Conservation (phyloP, 2,888 invertebrate genomes). For the Heliothis peltigera region DNA sequence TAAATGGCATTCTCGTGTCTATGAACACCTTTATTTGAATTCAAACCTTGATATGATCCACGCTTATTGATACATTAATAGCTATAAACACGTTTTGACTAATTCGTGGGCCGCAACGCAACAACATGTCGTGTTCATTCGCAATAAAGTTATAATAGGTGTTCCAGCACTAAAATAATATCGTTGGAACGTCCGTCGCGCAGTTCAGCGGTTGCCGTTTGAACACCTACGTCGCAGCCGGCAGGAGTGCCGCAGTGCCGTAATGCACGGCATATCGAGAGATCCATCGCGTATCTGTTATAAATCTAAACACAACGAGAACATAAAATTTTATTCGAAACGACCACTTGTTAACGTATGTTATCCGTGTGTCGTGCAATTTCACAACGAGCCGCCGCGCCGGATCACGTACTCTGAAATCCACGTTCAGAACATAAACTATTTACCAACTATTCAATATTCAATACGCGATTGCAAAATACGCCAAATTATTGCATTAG, state of each 20-base stretch:
- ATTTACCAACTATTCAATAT: constrained; percentile 89
- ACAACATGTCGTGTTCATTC: constrained; percentile 73
- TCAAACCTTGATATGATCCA: constrained; percentile 69
- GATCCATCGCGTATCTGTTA: constrained; percentile 76
- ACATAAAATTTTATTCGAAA: constrained; percentile 83
- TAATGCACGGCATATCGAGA: constrained; percentile 66
- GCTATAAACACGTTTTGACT: constrained; percentile 55
- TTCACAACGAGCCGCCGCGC: constrained; percentile 83
- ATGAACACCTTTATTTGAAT: constrained; percentile 44
- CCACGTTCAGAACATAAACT: constrained; percentile 88
- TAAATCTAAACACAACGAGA: constrained; percentile 83
- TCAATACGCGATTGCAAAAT: constrained; percentile 90
- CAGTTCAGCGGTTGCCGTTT: constrained; percentile 38
- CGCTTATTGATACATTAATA: constrained; percentile 55
- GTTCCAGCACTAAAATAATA: constrained; percentile 69
- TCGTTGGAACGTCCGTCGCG: constrained; percentile 51
- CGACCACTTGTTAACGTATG: constrained; percentile 85
- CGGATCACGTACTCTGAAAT: constrained; percentile 88
- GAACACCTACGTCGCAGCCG: constrained; percentile 33
- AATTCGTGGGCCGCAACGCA: constrained; percentile 68
- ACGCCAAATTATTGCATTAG: constrained; percentile 90
- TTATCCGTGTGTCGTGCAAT: constrained; percentile 83
- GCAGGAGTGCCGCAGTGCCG: constrained; percentile 45
- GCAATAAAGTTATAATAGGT: constrained; percentile 75
- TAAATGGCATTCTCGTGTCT: constrained; percentile 44